A percentile compares a stretch with the other conserved stretches of the same genome.
These are phyloP conservation scores for Nyctibius grandis DNA, from an alignment of 2,797 vertebrate genomes.

Conservation along the genomic window DNA sequence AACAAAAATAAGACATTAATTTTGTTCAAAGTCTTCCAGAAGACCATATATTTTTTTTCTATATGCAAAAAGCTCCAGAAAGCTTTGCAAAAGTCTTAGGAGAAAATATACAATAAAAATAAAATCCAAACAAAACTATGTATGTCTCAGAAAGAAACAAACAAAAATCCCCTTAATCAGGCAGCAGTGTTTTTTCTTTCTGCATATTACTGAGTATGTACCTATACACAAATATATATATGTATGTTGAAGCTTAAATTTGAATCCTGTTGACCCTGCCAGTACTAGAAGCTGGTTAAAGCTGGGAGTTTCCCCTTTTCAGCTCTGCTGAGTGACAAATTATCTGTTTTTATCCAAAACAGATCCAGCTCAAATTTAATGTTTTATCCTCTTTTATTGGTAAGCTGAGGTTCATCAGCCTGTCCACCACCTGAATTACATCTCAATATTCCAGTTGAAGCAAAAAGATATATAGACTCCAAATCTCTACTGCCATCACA, in stretches of 20 bases:
- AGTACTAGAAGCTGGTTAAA: background rate
- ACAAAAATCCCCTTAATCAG: background rate
- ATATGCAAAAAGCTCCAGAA: background rate
- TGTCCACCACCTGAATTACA: background rate
- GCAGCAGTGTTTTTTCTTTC: background rate
- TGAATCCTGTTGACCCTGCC: background rate
- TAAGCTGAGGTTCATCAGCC: background rate
- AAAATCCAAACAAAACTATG: background rate
- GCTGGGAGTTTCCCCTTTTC: background rate
- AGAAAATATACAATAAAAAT: background rate
- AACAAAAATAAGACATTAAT: fast-evolving
- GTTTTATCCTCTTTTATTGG: background rate
- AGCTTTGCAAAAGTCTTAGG: background rate
- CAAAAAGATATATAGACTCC: background rate
- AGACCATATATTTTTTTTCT: background rate
- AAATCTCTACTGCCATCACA: background rate
- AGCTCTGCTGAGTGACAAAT: background rate
- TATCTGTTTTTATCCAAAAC: background rate
- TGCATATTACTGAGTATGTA: background rate
- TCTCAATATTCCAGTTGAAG: background rate
- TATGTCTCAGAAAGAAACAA: background rate
- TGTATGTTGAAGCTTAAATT: background rate
- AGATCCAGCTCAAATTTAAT: background rate
- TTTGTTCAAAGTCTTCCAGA: background rate
- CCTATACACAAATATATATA: background rate